Evolutionary conservation across 2,797 vertebrate genomes (phyloP).

Genomic region (Nothura maculosa): DNA sequence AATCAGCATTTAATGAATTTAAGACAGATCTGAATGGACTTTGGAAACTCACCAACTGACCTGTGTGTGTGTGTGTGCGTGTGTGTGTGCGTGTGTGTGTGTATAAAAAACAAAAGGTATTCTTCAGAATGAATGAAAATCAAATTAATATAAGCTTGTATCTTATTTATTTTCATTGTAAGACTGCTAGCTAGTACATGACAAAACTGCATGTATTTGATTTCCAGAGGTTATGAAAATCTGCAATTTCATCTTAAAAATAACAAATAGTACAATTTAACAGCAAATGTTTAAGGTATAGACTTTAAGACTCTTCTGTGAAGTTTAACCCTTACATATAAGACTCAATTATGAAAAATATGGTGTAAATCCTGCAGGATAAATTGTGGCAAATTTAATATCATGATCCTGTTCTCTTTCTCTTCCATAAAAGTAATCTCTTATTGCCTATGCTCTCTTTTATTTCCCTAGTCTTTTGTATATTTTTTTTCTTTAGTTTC

Average conservation of each 20-base stretch:
- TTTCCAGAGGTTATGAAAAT: not conserved
- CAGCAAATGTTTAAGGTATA: not conserved
- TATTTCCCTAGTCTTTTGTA: not conserved
- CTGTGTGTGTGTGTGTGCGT: no score
- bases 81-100: no score
- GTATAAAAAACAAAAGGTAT: not conserved
- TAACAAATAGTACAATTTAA: not conserved
- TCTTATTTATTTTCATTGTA: not conserved
- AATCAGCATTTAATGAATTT: not conserved
- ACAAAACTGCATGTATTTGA: not conserved
- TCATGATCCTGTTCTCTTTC: not conserved
- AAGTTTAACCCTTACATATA: not conserved
- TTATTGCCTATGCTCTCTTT: not conserved
- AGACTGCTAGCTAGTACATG: not conserved
- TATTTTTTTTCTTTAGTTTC: not conserved
- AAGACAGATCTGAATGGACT: not conserved
- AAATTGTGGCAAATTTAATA: not conserved
- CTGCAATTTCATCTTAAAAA: not conserved
- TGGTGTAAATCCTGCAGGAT: not conserved
- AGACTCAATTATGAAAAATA: not conserved
- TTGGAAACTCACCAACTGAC: not conserved
- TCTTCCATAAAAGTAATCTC: not conserved
- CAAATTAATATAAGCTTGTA: not conserved
- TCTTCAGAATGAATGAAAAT: not conserved
- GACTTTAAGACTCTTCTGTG: not conserved